Base-by-base conservation (phyloP, 2,888 invertebrate species). In the Hypselothyrea guttata region DNA sequence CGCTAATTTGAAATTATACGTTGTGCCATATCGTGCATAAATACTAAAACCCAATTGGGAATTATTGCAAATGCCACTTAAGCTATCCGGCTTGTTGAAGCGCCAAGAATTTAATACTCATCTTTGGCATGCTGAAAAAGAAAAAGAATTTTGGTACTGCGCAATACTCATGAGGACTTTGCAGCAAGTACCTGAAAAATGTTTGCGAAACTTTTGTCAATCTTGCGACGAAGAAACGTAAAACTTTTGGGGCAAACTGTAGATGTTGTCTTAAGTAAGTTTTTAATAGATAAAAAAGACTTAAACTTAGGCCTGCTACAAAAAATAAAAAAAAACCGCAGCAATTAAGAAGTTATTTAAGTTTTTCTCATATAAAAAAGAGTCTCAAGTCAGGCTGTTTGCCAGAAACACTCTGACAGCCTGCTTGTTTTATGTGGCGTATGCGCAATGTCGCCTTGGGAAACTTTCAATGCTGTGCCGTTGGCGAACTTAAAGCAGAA, bases 291-390 rank as follows among this genome's bases (percentile, higher is more conserved):
- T 46, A 61, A 57, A 64, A 60, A 22, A 22, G 22, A 22, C 22
- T 22, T 22, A 27, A 59, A 12, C 38, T 44, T 12, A 47, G 37
- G 46, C 56, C 42, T 42, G 48, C 28, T 34, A 15, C 42, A 35
- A 59, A 77, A 66, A 58, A 15, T 41, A 35, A 59, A 77, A 66
- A 58, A 59, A 77, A 70, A 61, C 1, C 44, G 53, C 61, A 38
- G 34, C 79, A 78, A 78, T 78, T 75, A 82, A 22, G 75, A 73
- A 68, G 73, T 71, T 55, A 51, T 78, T 82, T 71, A 71, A 78
- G 64, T 70, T 66, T 61, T 52, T 38, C 8, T 28, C 28, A 28
- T 7, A 28, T 7, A 7, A 28, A 31, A 62, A 38, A 31, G 37
- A 56, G 34, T 40, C 34, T 52, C 34, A 12, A 34, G 37, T n/a